These are phyloP conservation scores for Trididemnum clinides DNA, from an alignment of 23 tunicate genomes.

Conservation along the genomic window DNA sequence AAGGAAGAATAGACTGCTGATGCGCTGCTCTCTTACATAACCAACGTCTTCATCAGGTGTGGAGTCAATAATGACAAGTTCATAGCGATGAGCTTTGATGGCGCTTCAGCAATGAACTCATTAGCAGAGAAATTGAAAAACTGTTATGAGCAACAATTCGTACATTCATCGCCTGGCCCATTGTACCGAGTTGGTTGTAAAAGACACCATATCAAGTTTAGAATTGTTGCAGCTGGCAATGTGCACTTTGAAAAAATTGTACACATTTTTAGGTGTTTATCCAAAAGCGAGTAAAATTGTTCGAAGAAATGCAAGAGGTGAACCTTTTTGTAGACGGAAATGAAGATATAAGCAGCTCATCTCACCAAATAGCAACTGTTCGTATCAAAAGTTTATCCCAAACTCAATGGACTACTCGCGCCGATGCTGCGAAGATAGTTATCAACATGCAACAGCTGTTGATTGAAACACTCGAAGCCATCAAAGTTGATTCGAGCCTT, in stretches of 20 bases:
- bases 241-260: constrained; percentile 21
- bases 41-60: constrained; percentile 27
- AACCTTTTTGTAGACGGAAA: constrained; percentile 20
- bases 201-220: constrained; percentile 23
- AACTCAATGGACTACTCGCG: constrained; percentile 28
- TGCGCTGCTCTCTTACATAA: constrained; percentile 25
- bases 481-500: constrained; percentile 22
- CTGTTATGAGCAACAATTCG: constrained; percentile 31
- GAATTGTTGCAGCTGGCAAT: constrained; percentile 28
- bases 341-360: constrained; percentile 15
- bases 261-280: constrained; percentile 28
- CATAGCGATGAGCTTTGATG: constrained; percentile 20
- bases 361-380: constrained; percentile 18
- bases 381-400: constrained; percentile 26
- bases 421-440: constrained; percentile 30
- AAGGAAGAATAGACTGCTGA: constrained; percentile 31
- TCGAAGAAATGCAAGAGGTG: constrained; percentile 22
- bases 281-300: constrained; percentile 20
- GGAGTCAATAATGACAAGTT: constrained; percentile 32
- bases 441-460: constrained; percentile 16
- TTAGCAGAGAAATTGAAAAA: constrained; percentile 27
- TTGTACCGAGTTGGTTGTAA: constrained; percentile 23
- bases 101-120: constrained; percentile 27
- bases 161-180: constrained; percentile 32
- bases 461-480: constrained; percentile 31